Percentiles rank a stretch among this genome's conserved stretches.
Conservation (phyloP, 1,140 invertebrate genomes). For the Melanaphis sacchari region DNA sequence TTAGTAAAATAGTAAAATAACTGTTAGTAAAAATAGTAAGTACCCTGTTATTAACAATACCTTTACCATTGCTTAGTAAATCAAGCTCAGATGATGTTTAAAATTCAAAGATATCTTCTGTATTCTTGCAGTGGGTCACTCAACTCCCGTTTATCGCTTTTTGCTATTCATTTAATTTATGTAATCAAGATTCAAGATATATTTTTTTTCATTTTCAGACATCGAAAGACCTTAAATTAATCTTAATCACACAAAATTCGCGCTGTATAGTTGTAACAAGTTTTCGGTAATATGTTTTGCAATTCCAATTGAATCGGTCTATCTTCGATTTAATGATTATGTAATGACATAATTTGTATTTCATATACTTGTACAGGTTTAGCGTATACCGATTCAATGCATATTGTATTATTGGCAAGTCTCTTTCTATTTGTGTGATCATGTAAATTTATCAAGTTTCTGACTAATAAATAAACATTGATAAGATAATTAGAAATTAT, state of each 20-base stretch:
- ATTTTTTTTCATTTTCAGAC: background rate
- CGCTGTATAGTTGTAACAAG: background rate
- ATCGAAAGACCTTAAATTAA: background rate
- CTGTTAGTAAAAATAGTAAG: background rate
- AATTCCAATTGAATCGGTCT: slow-evolving; percentile 11
- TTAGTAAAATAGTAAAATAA: too few species aligned
- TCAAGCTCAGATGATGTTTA: background rate
- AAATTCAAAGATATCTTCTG: background rate
- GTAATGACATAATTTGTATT: slow-evolving; percentile 25
- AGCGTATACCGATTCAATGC: background rate
- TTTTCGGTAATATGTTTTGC: slow-evolving; percentile 24
- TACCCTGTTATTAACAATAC: background rate
- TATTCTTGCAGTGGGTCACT: background rate
- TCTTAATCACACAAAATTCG: background rate
- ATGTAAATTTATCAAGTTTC: background rate
- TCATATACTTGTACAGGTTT: background rate
- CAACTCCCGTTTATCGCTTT: background rate
- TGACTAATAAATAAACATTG: background rate
- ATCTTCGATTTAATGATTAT: background rate
- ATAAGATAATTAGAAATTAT: background rate
- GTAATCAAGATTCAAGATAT: background rate
- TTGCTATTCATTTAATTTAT: background rate
- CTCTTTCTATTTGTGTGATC: background rate
- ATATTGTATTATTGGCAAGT: background rate
- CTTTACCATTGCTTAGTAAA: background rate